Evolutionary conservation across 2,797 vertebrate species (phyloP).

Genomic region (Lacerta agilis): DNA sequence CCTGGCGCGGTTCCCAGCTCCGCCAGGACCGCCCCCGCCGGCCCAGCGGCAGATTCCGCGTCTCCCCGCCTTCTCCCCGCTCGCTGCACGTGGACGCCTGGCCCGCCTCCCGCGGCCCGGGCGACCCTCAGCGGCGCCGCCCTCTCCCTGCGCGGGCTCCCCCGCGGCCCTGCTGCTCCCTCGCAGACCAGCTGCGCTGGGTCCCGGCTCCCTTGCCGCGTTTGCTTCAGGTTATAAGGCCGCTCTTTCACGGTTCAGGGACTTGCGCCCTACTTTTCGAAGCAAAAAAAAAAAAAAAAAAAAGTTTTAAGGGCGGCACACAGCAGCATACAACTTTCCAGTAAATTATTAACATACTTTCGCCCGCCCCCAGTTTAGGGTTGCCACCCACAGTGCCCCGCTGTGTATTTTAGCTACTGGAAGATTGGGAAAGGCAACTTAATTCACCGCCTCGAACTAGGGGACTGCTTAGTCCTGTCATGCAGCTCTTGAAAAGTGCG

Average conservation of each 20-base stretch:
- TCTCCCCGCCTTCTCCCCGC: neutral
- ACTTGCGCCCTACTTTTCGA: too few relatives aligned
- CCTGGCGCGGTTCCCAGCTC: constrained; percentile 14
- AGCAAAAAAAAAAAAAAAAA: too few relatives aligned
- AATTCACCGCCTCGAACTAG: too few relatives aligned
- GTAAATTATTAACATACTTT: neutral
- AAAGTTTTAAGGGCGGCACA: too few relatives aligned
- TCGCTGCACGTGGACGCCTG: neutral
- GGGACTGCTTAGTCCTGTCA: neutral
- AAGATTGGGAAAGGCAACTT: too few relatives aligned
- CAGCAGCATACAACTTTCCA: neutral
- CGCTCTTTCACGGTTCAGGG: neutral
- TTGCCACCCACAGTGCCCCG: neutral
- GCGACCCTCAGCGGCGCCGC: neutral
- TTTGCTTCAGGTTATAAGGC: neutral
- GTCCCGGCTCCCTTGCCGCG: too few relatives aligned
- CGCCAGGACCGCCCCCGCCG: neutral
- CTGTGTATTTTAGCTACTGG: neutral
- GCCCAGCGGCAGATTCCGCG: constrained; percentile 1
- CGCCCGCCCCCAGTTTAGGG: neutral
- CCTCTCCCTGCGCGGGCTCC: neutral
- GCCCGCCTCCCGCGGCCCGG: neutral
- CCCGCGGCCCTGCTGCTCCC: neutral
- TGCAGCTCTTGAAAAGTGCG: neutral
- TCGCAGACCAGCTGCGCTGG: neutral